Evolutionary conservation across 2,113 vertebrate species (phyloP), one percentile per base, ranked within the genome.

Genomic region (Lepisosteus osseus): DNA sequence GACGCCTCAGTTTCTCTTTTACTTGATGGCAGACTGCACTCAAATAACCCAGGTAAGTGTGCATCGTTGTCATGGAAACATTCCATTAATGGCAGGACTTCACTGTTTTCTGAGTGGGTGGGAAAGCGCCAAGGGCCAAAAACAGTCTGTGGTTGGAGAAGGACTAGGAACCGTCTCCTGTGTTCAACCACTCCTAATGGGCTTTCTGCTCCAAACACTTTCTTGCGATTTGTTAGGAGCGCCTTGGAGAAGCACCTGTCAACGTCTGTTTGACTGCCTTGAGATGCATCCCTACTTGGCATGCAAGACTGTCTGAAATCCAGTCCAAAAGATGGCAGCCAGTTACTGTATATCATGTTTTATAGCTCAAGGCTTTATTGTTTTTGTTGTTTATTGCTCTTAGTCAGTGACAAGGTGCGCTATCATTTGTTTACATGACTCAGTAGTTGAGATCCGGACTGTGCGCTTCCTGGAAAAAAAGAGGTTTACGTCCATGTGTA

Each of bases 1-100:
- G 77, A 82, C 73, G 71, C 29, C 61, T 72, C 42, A 61, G 44
- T 77, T 76, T 79, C 66, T 74, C 61, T 81, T 67, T 82, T 73
- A 79, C 68, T 78, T 0, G 11, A 72, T 43, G 72, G 75, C 51
- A 78, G 45, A 70, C 68, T 66, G 47, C 74, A 79, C 54, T 74
- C 56, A 76, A 40, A 71, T 65, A 74, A 67, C 42, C 17, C 68
- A 41, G 17, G 41, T 57, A 69, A 70, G 13, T 29, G 55, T 56
- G 42, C 63, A 59, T 29, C 29, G 76, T 81, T 80, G 78, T 79
- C 74, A 74, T 77, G 80, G 75, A 77, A 77, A 29, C 29, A 29
- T 29, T 29, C 29, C 82, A 78, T 11, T 76, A 15, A 73, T 54
- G 62, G 54, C 17, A 69, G 61, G 62, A 68, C 15, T 72, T 63